Conservation (phyloP, 2,888 invertebrate species). For the Archips xylosteana region DNA sequence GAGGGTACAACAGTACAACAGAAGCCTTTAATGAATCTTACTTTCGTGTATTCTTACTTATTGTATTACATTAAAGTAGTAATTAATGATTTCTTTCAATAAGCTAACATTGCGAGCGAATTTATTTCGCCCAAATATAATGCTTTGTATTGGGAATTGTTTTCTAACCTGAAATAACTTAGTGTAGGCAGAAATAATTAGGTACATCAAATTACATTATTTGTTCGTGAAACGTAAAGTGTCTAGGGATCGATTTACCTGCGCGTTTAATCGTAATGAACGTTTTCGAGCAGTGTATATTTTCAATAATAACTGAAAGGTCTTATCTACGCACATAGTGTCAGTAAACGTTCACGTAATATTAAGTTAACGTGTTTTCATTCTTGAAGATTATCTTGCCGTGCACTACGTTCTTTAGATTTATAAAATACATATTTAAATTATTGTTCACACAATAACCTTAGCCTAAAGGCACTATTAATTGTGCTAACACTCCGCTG, state of each 20-base stretch:
- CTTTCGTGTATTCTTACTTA: no score
- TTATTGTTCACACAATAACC: background rate
- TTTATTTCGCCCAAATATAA: background rate
- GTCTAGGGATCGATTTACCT: background rate
- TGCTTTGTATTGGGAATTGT: background rate
- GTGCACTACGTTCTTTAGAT: background rate
- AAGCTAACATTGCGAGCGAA: background rate
- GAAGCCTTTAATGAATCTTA: no score
- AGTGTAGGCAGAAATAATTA: background rate
- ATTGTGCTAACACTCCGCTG: conserved; percentile 35
- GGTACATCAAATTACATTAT: background rate
- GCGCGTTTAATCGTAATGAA: background rate
- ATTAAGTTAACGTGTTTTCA: background rate
- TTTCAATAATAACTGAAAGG: background rate
- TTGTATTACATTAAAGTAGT: background rate
- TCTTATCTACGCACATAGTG: no score
- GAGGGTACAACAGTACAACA: no score
- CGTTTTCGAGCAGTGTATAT: background rate
- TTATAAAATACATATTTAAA: background rate
- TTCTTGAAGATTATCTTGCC: background rate
- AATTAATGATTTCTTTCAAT: background rate
- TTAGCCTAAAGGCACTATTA: conserved; percentile 27
- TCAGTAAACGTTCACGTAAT: no score
- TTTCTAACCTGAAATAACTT: background rate
- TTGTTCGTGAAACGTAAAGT: background rate